Percentiles rank a stretch among this genome's conserved stretches.
Conservation (phyloP, 2,888 invertebrate genomes). For the Tachina fera region DNA sequence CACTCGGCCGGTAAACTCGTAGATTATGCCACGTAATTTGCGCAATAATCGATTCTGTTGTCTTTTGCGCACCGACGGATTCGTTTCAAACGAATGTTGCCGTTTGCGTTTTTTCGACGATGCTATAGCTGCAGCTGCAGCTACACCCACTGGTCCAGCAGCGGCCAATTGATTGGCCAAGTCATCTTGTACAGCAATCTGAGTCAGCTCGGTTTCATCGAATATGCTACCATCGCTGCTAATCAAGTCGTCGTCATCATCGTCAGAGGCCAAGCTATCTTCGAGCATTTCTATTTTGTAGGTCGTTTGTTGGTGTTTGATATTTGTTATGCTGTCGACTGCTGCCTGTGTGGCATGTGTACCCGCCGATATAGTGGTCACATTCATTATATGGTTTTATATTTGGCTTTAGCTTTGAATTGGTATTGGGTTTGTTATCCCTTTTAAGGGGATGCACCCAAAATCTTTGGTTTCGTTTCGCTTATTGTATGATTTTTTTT, state of each 20-base stretch:
- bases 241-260: slow-evolving; percentile 93
- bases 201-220: slow-evolving; percentile 93
- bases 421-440: slow-evolving; percentile 55
- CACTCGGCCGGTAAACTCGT: slow-evolving; percentile 97
- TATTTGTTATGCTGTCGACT: slow-evolving; percentile 66
- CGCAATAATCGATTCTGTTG: slow-evolving; percentile 96
- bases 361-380: slow-evolving; percentile 81
- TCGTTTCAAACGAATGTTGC: slow-evolving; percentile 98
- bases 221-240: slow-evolving; percentile 91
- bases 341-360: slow-evolving; percentile 72
- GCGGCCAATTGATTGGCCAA: slow-evolving; percentile 98
- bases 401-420: slow-evolving; percentile 60
- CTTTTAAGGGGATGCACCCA: slow-evolving; percentile 61
- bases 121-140: slow-evolving; percentile 97
- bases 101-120: slow-evolving; percentile 97
- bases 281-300: slow-evolving; percentile 90
- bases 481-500: slow-evolving; percentile 68
- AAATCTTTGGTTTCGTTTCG: slow-evolving; percentile 73
- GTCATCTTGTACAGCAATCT: slow-evolving; percentile 88
- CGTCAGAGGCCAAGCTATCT: slow-evolving; percentile 87
- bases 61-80: slow-evolving; percentile 96
- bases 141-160: slow-evolving; percentile 97
- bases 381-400: slow-evolving; percentile 77
- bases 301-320: slow-evolving; percentile 80
- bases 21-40: slow-evolving; percentile 95